Conservation (phyloP, 2,113 vertebrate genomes). For the Xyliphius kryptos region DNA sequence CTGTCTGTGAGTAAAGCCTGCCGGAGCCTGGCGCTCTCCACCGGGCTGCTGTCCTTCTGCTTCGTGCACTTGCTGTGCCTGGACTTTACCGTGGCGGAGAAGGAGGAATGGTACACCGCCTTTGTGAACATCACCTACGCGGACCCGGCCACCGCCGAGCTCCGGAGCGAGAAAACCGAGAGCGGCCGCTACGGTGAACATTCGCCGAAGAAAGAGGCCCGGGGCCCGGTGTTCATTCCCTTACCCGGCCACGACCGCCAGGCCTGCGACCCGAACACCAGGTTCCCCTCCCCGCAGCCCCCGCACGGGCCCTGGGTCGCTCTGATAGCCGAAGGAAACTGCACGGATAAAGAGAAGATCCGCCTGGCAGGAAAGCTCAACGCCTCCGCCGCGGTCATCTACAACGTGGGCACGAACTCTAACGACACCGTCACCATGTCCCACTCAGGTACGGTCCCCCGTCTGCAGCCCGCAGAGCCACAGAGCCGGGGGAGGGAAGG, state of each 20-base stretch:
- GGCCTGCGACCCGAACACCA: conserved; percentile 79
- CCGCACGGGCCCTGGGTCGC: conserved; percentile 79
- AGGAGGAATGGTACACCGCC: conserved; percentile 98
- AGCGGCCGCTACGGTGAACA: conserved; percentile 95
- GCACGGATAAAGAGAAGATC: conserved; percentile 88
- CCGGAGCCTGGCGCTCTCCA: conserved; percentile 93
- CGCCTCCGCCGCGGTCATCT: conserved; percentile 90
- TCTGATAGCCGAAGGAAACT: conserved; percentile 85
- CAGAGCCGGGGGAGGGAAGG: too few species aligned
- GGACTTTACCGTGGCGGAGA: conserved; percentile 96
- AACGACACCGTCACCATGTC: conserved; percentile 95
- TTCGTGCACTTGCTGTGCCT: conserved; percentile 92
- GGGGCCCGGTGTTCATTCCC: conserved; percentile 78
- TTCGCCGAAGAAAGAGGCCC: conserved; percentile 87
- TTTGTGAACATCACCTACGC: conserved; percentile 94
- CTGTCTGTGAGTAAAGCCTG: conserved; percentile 82
- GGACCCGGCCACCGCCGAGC: conserved; percentile 73
- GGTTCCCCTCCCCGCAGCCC: conserved; percentile 64
- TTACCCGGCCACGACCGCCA: conserved; percentile 65
- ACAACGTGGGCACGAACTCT: conserved; percentile 80
- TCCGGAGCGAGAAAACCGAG: conserved; percentile 85
- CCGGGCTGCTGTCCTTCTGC: conserved; percentile 94
- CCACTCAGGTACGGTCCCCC: conserved; percentile 87
- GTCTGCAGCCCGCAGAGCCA: too few species aligned
- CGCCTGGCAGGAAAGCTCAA: conserved; percentile 78